Percentiles rank a stretch among this genome's conserved stretches.
phyloP scores from a whole-genome alignment of 1,140 invertebrate species.

The Platorchestia sp. region DNA sequence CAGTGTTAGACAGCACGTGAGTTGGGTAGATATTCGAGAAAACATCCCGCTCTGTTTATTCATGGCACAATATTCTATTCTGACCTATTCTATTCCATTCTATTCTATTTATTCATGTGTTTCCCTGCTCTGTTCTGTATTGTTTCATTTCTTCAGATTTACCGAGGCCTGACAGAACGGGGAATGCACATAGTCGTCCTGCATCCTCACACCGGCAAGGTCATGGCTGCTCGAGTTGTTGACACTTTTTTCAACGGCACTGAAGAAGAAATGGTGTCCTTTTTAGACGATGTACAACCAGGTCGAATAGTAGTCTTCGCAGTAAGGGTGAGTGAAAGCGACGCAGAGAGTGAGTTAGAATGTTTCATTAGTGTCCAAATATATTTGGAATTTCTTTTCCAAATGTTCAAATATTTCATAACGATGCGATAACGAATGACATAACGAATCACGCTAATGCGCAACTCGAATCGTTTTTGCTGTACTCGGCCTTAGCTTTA shows the following conservation, averaged over 20 bases:
- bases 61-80: too few relatives aligned
- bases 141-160: constrained; percentile 8
- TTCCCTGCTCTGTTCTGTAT: too few relatives aligned
- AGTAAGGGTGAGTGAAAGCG: not conserved
- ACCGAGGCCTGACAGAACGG: not conserved
- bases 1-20: too few relatives aligned
- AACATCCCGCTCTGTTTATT: too few relatives aligned
- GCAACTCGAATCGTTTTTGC: not conserved
- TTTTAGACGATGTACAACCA: constrained; percentile 49
- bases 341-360: not conserved
- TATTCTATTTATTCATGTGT: too few relatives aligned
- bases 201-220: constrained; percentile 12
- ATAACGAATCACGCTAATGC: not conserved
- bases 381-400: not conserved
- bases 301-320: constrained; percentile 52
- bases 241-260: constrained; percentile 48
- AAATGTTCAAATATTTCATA: not conserved
- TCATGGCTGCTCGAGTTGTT: constrained; percentile 11
- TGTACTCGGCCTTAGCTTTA: not conserved
- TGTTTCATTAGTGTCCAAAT: not conserved
- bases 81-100: too few relatives aligned
- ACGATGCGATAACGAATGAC: too few relatives aligned
- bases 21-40: too few relatives aligned
- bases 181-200: constrained; percentile 31
- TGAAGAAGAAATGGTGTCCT: constrained; percentile 28